Percentiles rank a stretch among this genome's conserved stretches.
Conservation (phyloP, 1,140 invertebrate species). For the Drosophila paulistorum region DNA sequence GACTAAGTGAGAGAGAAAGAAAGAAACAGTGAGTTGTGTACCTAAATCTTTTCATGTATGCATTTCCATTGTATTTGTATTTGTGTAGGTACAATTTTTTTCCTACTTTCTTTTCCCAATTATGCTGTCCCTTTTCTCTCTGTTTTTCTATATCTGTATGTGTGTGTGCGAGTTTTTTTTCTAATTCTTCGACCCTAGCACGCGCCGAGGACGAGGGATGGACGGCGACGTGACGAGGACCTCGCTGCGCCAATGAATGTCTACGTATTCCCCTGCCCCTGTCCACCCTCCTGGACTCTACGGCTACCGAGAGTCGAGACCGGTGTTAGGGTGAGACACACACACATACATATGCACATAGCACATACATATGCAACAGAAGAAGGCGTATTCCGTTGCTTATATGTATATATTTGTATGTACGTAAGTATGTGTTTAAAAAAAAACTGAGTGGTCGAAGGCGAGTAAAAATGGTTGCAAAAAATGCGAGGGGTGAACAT, state of each 20-base stretch:
- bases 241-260: slow-evolving; percentile 37
- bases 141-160: slow-evolving; percentile 10
- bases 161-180: slow-evolving; percentile 12
- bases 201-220: slow-evolving; percentile 34
- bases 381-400: slow-evolving; percentile 36
- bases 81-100: slow-evolving; percentile 30
- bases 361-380: slow-evolving; percentile 43
- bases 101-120: slow-evolving; percentile 26
- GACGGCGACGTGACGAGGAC: slow-evolving; percentile 19
- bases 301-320: slow-evolving; percentile 8
- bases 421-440: neutral
- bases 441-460: slow-evolving; percentile 38
- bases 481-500: slow-evolving; percentile 57
- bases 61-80: slow-evolving; percentile 22
- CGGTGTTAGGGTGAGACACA: slow-evolving; percentile 22
- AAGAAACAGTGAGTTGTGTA: slow-evolving; percentile 12
- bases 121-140: slow-evolving; percentile 25
- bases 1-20: neutral
- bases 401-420: neutral
- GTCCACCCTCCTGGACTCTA: slow-evolving; percentile 9
- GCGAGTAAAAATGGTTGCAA: slow-evolving; percentile 53
- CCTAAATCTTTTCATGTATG: slow-evolving; percentile 18
- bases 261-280: slow-evolving; percentile 16
- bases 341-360: slow-evolving; percentile 24
- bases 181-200: slow-evolving; percentile 37